phyloP scores from a whole-genome alignment of 2,888 invertebrate species.

The Cantharis nigra region DNA sequence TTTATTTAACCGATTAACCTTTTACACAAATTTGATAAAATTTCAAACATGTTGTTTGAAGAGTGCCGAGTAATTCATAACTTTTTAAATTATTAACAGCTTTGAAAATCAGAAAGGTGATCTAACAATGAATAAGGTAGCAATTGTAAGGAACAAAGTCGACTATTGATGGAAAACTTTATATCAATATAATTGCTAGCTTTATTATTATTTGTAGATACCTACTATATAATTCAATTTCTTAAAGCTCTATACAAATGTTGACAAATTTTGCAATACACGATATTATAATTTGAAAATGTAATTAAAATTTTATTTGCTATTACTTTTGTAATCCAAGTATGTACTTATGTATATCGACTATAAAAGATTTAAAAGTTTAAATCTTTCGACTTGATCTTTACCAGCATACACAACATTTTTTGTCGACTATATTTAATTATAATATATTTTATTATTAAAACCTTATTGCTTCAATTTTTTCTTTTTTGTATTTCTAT shows the following conservation, averaged over 20 bases:
- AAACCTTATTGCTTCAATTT: background rate
- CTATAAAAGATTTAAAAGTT: background rate
- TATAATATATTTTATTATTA: background rate
- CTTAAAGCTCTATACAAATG: background rate
- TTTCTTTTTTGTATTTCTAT: background rate
- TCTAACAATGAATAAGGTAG: background rate
- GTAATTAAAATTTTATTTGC: background rate
- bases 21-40: background rate
- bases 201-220: background rate
- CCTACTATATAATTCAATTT: background rate
- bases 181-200: background rate
- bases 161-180: background rate
- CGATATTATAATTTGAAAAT: background rate
- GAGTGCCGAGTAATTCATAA: background rate
- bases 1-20: background rate
- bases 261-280: background rate
- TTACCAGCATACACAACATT: background rate
- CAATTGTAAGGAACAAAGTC: background rate
- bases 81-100: background rate
- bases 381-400: background rate
- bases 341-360: background rate
- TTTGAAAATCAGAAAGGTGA: background rate
- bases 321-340: background rate
- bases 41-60: background rate
- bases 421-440: background rate